Conservation (phyloP, 2,113 vertebrate species). For the Spheniscus mendiculus region DNA sequence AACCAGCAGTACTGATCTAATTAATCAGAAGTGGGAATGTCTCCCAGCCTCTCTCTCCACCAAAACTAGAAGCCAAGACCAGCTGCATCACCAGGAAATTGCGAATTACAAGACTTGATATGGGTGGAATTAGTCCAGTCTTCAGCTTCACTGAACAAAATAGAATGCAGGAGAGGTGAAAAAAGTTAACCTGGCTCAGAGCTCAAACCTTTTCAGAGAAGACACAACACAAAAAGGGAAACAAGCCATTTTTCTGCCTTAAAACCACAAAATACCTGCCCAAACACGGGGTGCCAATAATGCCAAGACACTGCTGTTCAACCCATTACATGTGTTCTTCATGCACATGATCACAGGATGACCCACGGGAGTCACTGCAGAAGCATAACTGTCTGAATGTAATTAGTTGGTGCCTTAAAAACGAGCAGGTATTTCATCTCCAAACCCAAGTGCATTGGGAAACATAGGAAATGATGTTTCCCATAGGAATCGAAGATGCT, state of each 20-base stretch:
- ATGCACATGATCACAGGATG: neutral
- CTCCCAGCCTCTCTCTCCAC: neutral
- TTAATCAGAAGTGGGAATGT: neutral
- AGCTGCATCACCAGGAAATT: neutral
- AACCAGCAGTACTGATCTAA: neutral
- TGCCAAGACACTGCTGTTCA: neutral
- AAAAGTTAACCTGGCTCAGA: neutral
- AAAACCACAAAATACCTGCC: neutral
- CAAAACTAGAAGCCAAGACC: neutral
- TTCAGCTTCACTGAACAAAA: neutral
- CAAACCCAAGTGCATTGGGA: neutral
- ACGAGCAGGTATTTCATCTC: neutral
- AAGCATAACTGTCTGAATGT: neutral
- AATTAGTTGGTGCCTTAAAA: neutral
- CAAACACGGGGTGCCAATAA: neutral
- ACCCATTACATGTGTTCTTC: neutral
- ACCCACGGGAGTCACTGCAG: neutral
- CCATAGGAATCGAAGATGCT: neutral
- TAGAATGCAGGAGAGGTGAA: neutral
- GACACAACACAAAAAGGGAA: neutral
- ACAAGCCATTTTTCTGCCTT: neutral
- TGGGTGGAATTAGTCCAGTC: neutral
- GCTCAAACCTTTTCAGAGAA: neutral
- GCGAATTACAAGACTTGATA: neutral
- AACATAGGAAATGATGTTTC: neutral